Base-by-base conservation (phyloP, 2,113 vertebrate species). In the Tricholaema leucomelas region DNA sequence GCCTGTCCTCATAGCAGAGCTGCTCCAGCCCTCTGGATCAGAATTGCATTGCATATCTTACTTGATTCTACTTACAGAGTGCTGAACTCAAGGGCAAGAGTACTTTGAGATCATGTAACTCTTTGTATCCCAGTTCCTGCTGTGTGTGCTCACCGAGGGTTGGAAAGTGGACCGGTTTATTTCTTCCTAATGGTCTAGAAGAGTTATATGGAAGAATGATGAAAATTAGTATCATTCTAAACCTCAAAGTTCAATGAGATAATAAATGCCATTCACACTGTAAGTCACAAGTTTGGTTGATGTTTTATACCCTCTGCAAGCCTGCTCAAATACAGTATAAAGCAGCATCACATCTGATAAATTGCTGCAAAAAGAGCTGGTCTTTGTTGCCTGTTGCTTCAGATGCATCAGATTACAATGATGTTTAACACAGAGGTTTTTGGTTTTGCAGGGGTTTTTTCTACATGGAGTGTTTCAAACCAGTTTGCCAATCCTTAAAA, bases 401-500 rank as follows among this genome's bases (percentile, higher is more conserved):
- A 92, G 75, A 85, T 91, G n/a, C 35, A 76, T 33, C 48, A 72
- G 46, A 35, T 84, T 90, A 58, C 61, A 82, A 66, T 42, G 50
- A 79, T 86, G 63, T 79, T 92, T 81, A 92, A 88, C 71, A 69
- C n/a, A 38, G 42, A 6, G 1, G 0, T 2, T 76, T 88, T 83
- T 75, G 4, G 3, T 10, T 14, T 14, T 25, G 31, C 25, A 27
- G 58, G 46, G 33, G 69, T 50, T 60, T 48, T 27, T 6, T 64
- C 19, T 56, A 46, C 44, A 63, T 7, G 73, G 78, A 91, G 75
- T 55, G 40, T 28, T 79, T 93, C 79, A 87, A 76, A 80, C 52
- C 31, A 76, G 64, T 85, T 93, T 82, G 81, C 89, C 81, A 91
- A 7, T 80, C 81, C 78, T 93, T 95, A 91, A 95, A 95, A 94